Evolutionary conservation across 2,888 invertebrate species (phyloP).

Genomic region (Drosophila tanythrix): DNA sequence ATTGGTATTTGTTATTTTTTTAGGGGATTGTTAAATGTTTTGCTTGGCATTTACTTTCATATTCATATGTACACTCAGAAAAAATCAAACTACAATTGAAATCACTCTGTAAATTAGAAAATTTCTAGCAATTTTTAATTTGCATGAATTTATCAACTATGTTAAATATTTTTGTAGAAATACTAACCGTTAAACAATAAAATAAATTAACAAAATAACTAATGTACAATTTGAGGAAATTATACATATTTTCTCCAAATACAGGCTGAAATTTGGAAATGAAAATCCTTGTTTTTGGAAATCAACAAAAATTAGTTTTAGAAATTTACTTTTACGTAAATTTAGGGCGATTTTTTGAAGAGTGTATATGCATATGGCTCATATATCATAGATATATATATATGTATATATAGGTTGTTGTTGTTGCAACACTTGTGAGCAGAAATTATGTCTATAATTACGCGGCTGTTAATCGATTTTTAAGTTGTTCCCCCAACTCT

Average conservation of each 20-base stretch:
- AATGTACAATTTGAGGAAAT: neutral
- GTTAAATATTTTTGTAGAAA: too few species aligned
- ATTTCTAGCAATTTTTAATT: neutral
- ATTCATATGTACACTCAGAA: neutral
- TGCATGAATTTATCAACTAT: too few species aligned
- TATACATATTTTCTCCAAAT: too few species aligned
- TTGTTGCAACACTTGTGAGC: constrained; percentile 65
- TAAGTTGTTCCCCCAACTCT: constrained; percentile 60
- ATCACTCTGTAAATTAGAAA: neutral
- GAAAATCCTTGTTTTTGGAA: too few species aligned
- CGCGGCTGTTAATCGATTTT: constrained; percentile 74
- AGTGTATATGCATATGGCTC: neutral
- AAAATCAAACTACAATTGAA: neutral
- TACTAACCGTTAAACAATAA: too few species aligned
- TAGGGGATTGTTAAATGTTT: constrained; percentile 2
- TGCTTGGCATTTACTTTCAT: constrained; percentile 64
- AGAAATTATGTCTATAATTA: constrained; percentile 76
- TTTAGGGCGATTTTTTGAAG: neutral
- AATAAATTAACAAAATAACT: neutral
- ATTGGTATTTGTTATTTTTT: constrained; percentile 61
- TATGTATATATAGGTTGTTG: constrained; percentile 40
- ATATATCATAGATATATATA: neutral
- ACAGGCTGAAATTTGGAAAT: too few species aligned
- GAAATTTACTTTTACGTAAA: neutral
- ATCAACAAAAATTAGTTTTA: neutral